Evolutionary conservation across 2,113 vertebrate genomes (phyloP), one percentile per base, ranked within the genome.

Genomic region (Emydura subglobosa): DNA sequence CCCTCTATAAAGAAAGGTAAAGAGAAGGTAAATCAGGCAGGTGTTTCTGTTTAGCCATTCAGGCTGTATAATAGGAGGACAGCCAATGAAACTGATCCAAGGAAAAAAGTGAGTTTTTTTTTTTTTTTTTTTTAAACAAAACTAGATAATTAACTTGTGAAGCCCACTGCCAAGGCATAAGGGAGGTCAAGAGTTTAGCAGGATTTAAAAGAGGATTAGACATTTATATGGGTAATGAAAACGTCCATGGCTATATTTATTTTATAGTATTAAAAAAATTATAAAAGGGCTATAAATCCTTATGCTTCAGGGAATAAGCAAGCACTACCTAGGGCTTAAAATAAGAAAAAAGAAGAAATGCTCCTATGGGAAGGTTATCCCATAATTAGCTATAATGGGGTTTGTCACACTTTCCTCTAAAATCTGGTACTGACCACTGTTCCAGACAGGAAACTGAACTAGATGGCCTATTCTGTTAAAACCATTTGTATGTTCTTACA

Each of bases 131-230:
- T 22, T 51, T n/a, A 80, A 6, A 12, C 4, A 51, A 19, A 10
- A 31, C 39, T 39, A 39, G 11, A 5, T 27, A 57, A 83, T 87
- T 83, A 92, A 83, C 74, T 21, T 0, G 0, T 84, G 55, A 31
- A 49, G 39, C 27, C 79, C 25, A 6, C 29, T 76, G 57, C 22
- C 47, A 61, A 44, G 79, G 21, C 19, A 85, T 76, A 31, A 19
- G 25, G 21, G 85, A 86, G 34, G 72, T 72, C 78, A 88, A 80
- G 51, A 82, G 27, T 29, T 93, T 29, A 85, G 79, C 34, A 81
- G 86, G 44, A 50, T 49, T 85, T 86, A 49, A 89, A 89, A 82
- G 49, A 91, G 10, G 44, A 86, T 89, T 42, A 91, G 16, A 14
- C 39, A 84, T 72, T 91, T 74, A 44, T 54, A 13, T 9, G 54